Evolutionary conservation across 2,797 vertebrate genomes (phyloP).

Genomic region (Poeciliopsis gracilis): DNA sequence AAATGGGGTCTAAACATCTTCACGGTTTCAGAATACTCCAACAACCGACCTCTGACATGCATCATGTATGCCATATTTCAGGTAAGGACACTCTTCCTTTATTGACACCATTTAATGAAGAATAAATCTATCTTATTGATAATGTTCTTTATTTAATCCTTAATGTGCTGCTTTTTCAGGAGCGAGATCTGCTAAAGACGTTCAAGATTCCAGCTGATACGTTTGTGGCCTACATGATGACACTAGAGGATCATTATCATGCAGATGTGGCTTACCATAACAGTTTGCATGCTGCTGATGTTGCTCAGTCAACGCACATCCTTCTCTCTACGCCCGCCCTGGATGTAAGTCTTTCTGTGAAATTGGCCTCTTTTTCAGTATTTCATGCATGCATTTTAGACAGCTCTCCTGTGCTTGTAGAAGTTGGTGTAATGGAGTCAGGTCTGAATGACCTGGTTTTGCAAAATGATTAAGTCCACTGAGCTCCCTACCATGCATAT

Average conservation of each 20-base stretch:
- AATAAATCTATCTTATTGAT: background rate
- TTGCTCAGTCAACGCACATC: constrained; percentile 96
- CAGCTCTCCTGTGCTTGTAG: background rate
- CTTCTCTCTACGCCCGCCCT: constrained; percentile 95
- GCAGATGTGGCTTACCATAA: constrained; percentile 97
- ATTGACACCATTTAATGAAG: background rate
- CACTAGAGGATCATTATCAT: constrained; percentile 97
- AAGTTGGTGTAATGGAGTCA: background rate
- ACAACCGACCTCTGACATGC: constrained; percentile 93
- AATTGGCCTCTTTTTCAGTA: background rate
- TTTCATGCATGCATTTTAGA: background rate
- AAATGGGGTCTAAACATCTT: constrained; percentile 99
- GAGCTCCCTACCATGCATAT: background rate
- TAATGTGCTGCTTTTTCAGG: constrained; percentile 70
- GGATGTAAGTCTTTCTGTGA: constrained; percentile 85
- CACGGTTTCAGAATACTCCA: constrained; percentile 92
- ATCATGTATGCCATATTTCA: constrained; percentile 99
- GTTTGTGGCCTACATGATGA: constrained; percentile 98
- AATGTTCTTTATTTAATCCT: background rate
- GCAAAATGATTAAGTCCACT: background rate
- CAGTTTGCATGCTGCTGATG: constrained; percentile 96
- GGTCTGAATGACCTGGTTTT: background rate
- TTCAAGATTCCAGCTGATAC: constrained; percentile 95
- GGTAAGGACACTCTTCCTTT: constrained; percentile 72
- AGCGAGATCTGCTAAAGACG: constrained; percentile 94